Percentiles rank a stretch among this genome's conserved stretches.
Conservation (phyloP, 1,140 invertebrate genomes). For the Calosoma granatense region DNA sequence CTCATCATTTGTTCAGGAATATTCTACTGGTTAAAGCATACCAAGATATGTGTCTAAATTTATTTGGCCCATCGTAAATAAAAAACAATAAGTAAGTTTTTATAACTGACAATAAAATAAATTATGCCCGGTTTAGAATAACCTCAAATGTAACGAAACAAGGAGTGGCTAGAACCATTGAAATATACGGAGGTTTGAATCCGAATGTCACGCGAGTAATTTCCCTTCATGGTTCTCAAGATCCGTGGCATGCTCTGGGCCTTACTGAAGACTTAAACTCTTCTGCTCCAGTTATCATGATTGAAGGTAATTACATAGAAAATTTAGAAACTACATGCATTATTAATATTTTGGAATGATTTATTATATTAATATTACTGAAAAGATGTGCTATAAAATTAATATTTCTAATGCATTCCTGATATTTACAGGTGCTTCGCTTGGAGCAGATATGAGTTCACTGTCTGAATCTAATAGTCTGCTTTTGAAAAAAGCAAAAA, state of each 20-base stretch:
- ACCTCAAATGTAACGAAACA: constrained; percentile 35
- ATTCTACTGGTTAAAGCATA: constrained; percentile 36
- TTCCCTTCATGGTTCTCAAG: constrained; percentile 50
- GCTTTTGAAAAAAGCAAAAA: neutral
- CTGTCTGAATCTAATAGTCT: neutral
- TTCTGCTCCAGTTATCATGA: constrained; percentile 40
- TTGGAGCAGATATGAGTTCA: neutral
- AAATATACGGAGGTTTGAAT: constrained; percentile 44
- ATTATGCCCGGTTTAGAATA: constrained; percentile 27
- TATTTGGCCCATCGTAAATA: too few relatives aligned
- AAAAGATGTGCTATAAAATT: constrained; percentile 15
- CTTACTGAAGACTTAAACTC: constrained; percentile 41
- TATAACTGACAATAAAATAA: constrained; percentile 34
- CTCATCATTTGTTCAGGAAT: constrained; percentile 50
- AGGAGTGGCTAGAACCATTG: constrained; percentile 45
- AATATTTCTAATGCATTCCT: neutral
- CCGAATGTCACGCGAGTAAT: constrained; percentile 49
- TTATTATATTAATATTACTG: constrained; percentile 35
- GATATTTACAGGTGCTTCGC: neutral
- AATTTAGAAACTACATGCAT: too few relatives aligned
- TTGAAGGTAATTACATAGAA: constrained; percentile 20
- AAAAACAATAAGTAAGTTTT: constrained; percentile 41
- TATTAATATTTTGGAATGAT: too few relatives aligned
- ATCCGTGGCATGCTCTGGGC: constrained; percentile 54
- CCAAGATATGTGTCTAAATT: too few relatives aligned